Base-by-base conservation (phyloP, 1,140 invertebrate species). In the Cydia strobilella region DNA sequence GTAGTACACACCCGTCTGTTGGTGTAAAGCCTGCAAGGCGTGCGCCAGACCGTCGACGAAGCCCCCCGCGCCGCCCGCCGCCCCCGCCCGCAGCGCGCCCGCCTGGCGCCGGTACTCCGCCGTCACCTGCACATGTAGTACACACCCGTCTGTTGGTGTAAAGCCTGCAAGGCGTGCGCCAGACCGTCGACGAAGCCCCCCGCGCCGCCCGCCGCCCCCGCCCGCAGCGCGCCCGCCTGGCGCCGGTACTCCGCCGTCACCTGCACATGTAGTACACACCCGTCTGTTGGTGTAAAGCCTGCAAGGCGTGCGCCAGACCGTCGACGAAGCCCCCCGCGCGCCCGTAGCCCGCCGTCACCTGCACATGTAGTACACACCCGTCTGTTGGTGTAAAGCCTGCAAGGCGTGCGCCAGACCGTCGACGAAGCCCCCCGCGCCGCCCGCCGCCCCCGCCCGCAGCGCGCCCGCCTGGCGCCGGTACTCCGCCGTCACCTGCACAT, bases 391-490 rank as follows among this genome's bases (percentile, higher is more conserved):
- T 25, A 89, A 59, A 1, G 73, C 73, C 2, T 65, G 35, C 12
- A 88, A 72, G 0, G 76, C 62, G 20, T 72, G 54, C 0, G 77
- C 73, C n/a, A 89, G 74, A 0, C 76, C 51, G 4, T 74, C 73
- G 4, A 79, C 76, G 65, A 83, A 81, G 10, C 72, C 39, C 35
- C 83, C 77, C 2, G 83, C 65, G 0, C 77, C 75, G 0, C 39
- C 65, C 0, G 80, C 76, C 23, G 90, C 75, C 7, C 79, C 72
- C 5, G 59, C 73, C 0, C 88, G 83, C 3, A 83, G 86, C 3
- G 76, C 72, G 2, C 83, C 86, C 80, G 75, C 93, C 77, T 87
- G 77, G n/a, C n/a, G n/a, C n/a, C n/a, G n/a, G n/a, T n/a, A n/a
- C n/a, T n/a, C n/a, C n/a, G n/a, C n/a, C n/a, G n/a, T n/a, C n/a